Conservation (phyloP, 2,888 invertebrate genomes). For the Vandiemenella viatica region DNA sequence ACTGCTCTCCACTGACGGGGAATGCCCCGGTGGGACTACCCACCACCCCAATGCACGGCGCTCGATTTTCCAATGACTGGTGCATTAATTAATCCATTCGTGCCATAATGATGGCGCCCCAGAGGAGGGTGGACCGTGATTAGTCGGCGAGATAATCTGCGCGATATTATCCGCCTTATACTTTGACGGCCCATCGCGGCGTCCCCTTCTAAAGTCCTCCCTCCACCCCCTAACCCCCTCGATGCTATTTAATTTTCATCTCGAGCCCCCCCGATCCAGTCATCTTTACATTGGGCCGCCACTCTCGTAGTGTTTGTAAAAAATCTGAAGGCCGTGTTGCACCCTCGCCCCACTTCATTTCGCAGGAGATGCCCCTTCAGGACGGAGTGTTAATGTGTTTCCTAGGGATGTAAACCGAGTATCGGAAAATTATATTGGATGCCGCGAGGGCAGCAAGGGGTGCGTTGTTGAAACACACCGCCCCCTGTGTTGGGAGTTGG, state of each 20-base stretch:
- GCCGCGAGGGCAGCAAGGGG: background rate
- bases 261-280: slow-evolving; percentile 10
- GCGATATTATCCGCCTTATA: slow-evolving; percentile 15
- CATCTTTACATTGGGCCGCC: slow-evolving; percentile 7
- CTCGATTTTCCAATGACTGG: background rate
- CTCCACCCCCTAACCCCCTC: slow-evolving; percentile 4
- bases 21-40: no score
- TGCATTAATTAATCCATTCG: background rate
- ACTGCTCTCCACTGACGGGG: no score
- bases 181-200: slow-evolving; percentile 8
- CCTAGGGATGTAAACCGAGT: slow-evolving; percentile 2
- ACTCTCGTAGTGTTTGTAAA: slow-evolving; percentile 4
- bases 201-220: slow-evolving; percentile 5
- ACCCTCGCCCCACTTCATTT: slow-evolving; percentile 10
- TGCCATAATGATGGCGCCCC: slow-evolving; percentile 1
- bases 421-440: background rate
- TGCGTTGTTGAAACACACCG: background rate
- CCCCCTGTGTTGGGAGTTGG: no score
- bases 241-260: slow-evolving; percentile 10
- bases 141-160: slow-evolving; percentile 15
- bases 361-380: slow-evolving; percentile 12
- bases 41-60: no score
- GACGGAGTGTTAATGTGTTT: slow-evolving; percentile 15
- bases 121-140: slow-evolving; percentile 7
- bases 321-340: background rate